phyloP scores from a whole-genome alignment of 1,140 invertebrate species.

The Octopus sinensis region DNA sequence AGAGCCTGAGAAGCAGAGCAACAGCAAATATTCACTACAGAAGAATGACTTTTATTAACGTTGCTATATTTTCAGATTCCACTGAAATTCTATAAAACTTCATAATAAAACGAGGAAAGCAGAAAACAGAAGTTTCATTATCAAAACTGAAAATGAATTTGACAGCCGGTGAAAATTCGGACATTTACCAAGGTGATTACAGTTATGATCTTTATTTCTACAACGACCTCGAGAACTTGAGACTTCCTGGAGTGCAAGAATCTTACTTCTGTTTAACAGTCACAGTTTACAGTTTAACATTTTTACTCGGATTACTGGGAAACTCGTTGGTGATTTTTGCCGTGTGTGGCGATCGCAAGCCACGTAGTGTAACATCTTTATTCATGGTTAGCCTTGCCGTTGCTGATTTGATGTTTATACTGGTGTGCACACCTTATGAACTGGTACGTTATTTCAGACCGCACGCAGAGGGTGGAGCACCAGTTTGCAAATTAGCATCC shows the following conservation, averaged over 20 bases:
- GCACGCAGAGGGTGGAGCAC: slow-evolving; percentile 71
- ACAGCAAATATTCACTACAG: too few relatives aligned
- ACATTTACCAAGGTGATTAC: background rate
- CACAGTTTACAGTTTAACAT: slow-evolving; percentile 66
- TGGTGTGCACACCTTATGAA: slow-evolving; percentile 83
- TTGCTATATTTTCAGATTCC: too few relatives aligned
- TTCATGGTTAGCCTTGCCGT: slow-evolving; percentile 88
- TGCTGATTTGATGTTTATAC: slow-evolving; percentile 83
- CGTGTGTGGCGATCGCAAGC: slow-evolving; percentile 75
- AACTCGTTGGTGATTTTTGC: slow-evolving; percentile 83
- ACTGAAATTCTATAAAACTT: too few relatives aligned
- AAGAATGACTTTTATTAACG: too few relatives aligned
- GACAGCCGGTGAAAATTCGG: background rate
- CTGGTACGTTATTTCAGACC: slow-evolving; percentile 85
- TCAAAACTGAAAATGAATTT: background rate
- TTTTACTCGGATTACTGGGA: slow-evolving; percentile 74
- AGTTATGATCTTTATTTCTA: slow-evolving; percentile 22
- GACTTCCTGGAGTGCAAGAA: slow-evolving; percentile 31
- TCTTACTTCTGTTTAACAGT: slow-evolving; percentile 49
- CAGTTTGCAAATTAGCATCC: slow-evolving; percentile 54
- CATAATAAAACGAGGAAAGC: too few relatives aligned
- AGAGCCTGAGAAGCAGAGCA: too few relatives aligned
- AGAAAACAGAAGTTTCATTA: too few relatives aligned
- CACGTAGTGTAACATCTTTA: slow-evolving; percentile 86
- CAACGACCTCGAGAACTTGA: slow-evolving; percentile 30